These are phyloP conservation scores for Meandrina meandrites DNA, from an alignment of 92 coral and sea anemone genomes.

Conservation along the genomic window DNA sequence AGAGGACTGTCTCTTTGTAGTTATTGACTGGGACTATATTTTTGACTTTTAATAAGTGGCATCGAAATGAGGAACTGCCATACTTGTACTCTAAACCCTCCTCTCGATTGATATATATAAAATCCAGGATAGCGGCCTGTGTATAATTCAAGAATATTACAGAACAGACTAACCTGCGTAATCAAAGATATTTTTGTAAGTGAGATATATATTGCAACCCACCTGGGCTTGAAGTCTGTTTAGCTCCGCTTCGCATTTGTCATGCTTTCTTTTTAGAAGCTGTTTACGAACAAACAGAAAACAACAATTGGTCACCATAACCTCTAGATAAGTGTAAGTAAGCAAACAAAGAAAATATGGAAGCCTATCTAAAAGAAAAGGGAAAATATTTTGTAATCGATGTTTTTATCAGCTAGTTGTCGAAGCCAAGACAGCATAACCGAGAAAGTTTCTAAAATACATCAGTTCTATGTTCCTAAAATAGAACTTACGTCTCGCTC, in stretches of 20 bases:
- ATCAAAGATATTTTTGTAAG: background rate
- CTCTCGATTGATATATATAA: background rate
- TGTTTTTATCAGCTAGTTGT: background rate
- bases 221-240: slow-evolving; percentile 42
- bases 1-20: background rate
- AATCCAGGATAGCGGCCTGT: background rate
- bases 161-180: background rate
- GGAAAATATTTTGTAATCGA: background rate
- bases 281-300: background rate
- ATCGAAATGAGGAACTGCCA: background rate
- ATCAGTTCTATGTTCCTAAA: too few species aligned
- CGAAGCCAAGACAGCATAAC: too few species aligned
- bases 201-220: background rate
- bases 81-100: background rate
- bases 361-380: background rate
- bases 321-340: background rate
- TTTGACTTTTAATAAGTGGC: too few species aligned
- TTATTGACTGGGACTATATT: background rate
- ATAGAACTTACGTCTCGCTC: slow-evolving; percentile 48
- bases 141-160: background rate
- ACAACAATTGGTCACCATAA: background rate
- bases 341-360: background rate
- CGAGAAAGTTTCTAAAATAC: too few species aligned
- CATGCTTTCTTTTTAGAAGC: slow-evolving; percentile 45
- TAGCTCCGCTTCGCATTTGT: slow-evolving; percentile 44